These are phyloP conservation scores for Corythaeola cristata DNA, from an alignment of 2,113 vertebrate species.

Conservation along the genomic window DNA sequence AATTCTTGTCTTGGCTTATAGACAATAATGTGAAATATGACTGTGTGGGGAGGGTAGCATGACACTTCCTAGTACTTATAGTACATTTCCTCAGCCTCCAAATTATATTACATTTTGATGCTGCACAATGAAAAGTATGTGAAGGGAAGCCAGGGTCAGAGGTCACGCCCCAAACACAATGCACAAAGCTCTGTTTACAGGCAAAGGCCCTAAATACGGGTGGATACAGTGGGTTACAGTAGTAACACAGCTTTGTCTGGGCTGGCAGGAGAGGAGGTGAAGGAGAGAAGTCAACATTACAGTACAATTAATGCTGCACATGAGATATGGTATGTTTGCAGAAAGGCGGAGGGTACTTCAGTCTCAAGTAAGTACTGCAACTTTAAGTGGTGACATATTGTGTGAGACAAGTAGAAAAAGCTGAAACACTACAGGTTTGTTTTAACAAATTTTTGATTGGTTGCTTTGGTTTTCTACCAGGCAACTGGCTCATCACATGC, in stretches of 20 bases:
- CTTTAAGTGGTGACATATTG: neutral
- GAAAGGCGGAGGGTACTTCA: neutral
- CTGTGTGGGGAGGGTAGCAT: neutral
- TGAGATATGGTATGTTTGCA: neutral
- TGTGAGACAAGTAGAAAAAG: neutral
- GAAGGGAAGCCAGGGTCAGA: neutral
- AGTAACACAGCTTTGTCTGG: neutral
- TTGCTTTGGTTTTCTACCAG: neutral
- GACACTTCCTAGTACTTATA: neutral
- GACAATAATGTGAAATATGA: neutral
- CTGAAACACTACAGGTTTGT: neutral
- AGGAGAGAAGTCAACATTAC: neutral
- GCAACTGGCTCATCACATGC: neutral
- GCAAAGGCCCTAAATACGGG: neutral
- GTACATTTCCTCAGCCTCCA: neutral
- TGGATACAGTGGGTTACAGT: neutral
- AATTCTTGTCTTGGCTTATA: neutral
- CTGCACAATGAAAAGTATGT: neutral
- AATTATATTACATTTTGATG: neutral
- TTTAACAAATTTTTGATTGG: neutral
- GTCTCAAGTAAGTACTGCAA: neutral
- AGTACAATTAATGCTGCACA: neutral
- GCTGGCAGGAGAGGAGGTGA: neutral
- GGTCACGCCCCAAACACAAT: neutral
- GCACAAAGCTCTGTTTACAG: neutral